Base-by-base conservation (phyloP, 2,113 vertebrate genomes). In the Antechinus stuartii region DNA sequence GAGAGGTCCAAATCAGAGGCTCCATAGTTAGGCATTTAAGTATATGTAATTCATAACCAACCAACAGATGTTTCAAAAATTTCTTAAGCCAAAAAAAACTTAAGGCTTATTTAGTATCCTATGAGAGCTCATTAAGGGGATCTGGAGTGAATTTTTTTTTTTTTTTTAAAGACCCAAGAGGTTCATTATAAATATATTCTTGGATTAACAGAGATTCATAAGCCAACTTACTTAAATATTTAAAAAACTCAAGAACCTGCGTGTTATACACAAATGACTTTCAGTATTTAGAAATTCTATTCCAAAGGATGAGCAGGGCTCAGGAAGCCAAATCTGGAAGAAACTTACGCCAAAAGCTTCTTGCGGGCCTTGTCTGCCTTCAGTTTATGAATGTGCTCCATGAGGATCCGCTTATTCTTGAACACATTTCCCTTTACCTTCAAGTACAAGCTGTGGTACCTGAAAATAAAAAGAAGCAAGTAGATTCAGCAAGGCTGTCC, bases 331-430 rank as follows among this genome's bases (percentile, higher is more conserved):
- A 52, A 50, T 26, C 19, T 6, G 26, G 0, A 91, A 16, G 35
- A 91, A 26, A 99, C 99, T 99, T 98, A 99, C 99, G 99, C 98
- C 98, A 99, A 97, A 89, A 99, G 99, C 99, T 99, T 99, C 99
- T 99, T 99, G 99, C 99, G 99, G 97, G 99, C 99, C 94, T 99
- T 99, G 97, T 99, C 99, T 0, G 99, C 99, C 99, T 99, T 99
- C 97, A 99, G 99, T 96, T 99, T 99, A 98, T 99, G 99, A 97
- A 99, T 99, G 98, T 99, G 99, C 96, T 99, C 99, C 99, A 99
- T 99, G 49, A 99, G 99, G 97, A 99, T 99, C 56, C 99, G 98
- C 98, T 99, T 99, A 98, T 99, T 99, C 98, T 99, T 99, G 99
- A 99, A 99, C 94, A 99, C 99, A 0, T 99, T 99, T 26, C 99